Evolutionary conservation across 2,113 vertebrate species (phyloP), one percentile per base, ranked within the genome.

Genomic region (Charadrius vociferus): DNA sequence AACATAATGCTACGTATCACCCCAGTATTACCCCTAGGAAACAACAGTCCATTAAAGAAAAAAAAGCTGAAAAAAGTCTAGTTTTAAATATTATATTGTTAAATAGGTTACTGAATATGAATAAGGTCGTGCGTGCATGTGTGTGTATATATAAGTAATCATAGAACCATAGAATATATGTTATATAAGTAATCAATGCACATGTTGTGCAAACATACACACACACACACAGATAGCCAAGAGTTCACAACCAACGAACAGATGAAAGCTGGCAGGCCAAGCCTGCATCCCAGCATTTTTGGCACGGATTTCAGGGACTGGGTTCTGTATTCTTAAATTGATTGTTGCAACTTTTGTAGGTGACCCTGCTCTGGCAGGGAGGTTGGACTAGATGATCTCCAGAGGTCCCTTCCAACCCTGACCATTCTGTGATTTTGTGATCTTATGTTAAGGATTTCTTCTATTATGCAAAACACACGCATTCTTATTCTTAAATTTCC

Each of bases 251-350:
- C 14, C 32, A 78, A 36, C 26, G 14, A 82, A 32, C 30, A 78
- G 59, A 56, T 68, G 84, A 81, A 80, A 86, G 71, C 55, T 59
- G 26, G 7, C 37, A 70, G 34, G 36, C 26, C 52, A 59, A 86
- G 34, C 65, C 81, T 86, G 72, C 67, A 84, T 81, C 52, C 73
- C 49, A 58, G 72, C 11, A 19, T 41, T 81, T 90, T 88, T 91
- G 55, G 34, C 56, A 88, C 65, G 56, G 15, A 49, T 84, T 86
- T 89, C 82, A 59, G 30, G 18, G 56, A 49, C 34, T 47, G 20
- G 22, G 20, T 49, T 93, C 77, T 84, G 14, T 39, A 39, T 78
- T 43, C 52, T 89, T 62, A 53, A 80, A 67, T 2, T 78, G 32
- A 50, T 37, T 67, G 65, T 6, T n/a, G n/a, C n/a, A n/a, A n/a